These are phyloP conservation scores for Thyatira batis DNA, from an alignment of 2,888 invertebrate genomes.

Conservation along the genomic window DNA sequence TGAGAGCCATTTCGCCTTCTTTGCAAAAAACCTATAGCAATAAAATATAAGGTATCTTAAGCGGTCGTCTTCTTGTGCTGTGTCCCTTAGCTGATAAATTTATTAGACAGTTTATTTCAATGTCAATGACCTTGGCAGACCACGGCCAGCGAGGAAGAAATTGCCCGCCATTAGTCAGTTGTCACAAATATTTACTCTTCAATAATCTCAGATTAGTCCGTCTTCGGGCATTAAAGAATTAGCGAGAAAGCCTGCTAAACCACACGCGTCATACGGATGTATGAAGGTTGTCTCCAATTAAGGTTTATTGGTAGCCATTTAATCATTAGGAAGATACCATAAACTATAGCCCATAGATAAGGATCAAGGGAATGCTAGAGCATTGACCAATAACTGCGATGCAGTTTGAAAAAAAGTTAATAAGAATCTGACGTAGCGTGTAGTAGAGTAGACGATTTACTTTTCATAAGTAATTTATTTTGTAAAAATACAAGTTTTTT, in stretches of 20 bases:
- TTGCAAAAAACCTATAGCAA: too few relatives aligned
- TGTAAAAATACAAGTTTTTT: too few relatives aligned
- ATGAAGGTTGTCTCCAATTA: conserved; percentile 41
- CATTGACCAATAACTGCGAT: background rate
- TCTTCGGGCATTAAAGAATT: conserved; percentile 38
- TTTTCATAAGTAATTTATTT: too few relatives aligned
- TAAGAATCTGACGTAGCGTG: too few relatives aligned
- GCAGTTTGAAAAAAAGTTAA: too few relatives aligned
- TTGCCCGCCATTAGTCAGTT: conserved; percentile 28
- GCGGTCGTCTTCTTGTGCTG: too few relatives aligned
- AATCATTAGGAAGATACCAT: background rate
- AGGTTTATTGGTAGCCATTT: conserved; percentile 33
- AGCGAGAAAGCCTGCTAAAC: conserved; percentile 44
- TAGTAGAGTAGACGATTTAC: too few relatives aligned
- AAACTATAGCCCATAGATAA: too few relatives aligned
- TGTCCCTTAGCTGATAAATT: background rate
- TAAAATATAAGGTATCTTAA: too few relatives aligned
- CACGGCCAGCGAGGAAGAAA: conserved; percentile 26
- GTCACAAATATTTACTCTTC: conserved; percentile 50
- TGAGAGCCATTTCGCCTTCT: too few relatives aligned
- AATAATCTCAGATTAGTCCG: conserved; percentile 44
- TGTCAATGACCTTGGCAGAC: conserved; percentile 30
- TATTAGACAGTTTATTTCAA: conserved; percentile 3
- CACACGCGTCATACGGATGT: conserved; percentile 34
- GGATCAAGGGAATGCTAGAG: background rate